phyloP scores from a whole-genome alignment of 2,888 invertebrate species.

The Rhogogaster chlorosoma region DNA sequence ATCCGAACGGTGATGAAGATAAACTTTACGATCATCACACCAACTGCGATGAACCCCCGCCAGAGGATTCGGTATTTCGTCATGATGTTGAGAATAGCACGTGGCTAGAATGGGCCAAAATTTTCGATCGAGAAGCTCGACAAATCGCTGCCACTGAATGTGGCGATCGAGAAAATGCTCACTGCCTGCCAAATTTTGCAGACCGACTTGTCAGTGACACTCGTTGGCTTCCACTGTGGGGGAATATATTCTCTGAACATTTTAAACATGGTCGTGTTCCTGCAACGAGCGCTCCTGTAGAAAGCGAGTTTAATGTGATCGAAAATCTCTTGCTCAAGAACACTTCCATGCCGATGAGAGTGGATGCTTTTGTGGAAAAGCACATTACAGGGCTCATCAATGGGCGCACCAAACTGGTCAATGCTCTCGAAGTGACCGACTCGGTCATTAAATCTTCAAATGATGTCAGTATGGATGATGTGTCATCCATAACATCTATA shows the following conservation, averaged over 20 bases:
- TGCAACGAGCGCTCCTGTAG: slow-evolving; percentile 52
- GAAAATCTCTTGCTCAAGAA: slow-evolving; percentile 50
- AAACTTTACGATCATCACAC: too few species aligned
- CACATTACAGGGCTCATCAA: slow-evolving; percentile 51
- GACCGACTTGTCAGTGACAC: slow-evolving; percentile 48
- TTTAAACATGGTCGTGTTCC: slow-evolving; percentile 54
- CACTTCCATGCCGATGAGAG: slow-evolving; percentile 38
- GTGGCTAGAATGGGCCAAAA: not conserved
- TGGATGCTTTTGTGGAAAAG: slow-evolving; percentile 50
- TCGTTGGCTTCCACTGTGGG: slow-evolving; percentile 53
- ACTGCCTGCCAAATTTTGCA: slow-evolving; percentile 16
- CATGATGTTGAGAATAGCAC: not conserved
- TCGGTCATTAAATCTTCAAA: not conserved
- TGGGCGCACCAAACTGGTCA: slow-evolving; percentile 44
- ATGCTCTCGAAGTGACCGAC: not conserved
- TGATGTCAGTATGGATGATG: not conserved
- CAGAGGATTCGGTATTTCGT: too few species aligned
- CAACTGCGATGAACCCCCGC: too few species aligned
- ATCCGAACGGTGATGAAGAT: too few species aligned
- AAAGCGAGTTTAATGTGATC: slow-evolving; percentile 52
- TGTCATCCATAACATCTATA: too few species aligned
- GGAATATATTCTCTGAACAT: slow-evolving; percentile 44
- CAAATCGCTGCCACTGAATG: not conserved
- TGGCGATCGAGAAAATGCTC: slow-evolving; percentile 39
- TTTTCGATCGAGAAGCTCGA: not conserved